Base-by-base conservation (phyloP, 1,140 invertebrate species). In the Portunus trituberculatus region DNA sequence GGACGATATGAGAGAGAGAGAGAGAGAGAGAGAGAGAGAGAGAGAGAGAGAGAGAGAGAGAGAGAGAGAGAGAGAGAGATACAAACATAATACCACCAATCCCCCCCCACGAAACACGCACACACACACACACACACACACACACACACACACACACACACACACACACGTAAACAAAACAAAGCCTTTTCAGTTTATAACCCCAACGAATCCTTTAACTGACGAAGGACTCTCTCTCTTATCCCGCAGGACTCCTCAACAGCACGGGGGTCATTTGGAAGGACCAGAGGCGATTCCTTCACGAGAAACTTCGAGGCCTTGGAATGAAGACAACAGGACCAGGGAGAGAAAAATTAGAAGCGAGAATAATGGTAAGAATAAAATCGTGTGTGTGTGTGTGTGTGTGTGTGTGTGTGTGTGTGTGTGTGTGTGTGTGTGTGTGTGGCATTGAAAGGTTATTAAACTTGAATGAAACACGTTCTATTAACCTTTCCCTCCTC, bases 221-320 rank as follows among this genome's bases (percentile, higher is more conserved):
- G 16, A 14, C 12, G 29, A 45, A 25, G n/a, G 32, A 31, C n/a
- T 7, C 32, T 90, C n/a, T 7, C 31, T 90, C 7, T 16, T 28
- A 89, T 20, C 45, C 97, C 97, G 39, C 97, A 99, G 99, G 99
- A 96, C 98, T 99, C 95, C 98, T 99, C 96, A 99, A 99, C 97
- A 98, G 98, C 93, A 98, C 98, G 96, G 99, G 99, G 90, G 98
- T 98, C 94, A 97, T 99, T 96, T 99, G 99, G 99, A 98, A 99
- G 97, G 98, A 98, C 96, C 98, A 99, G 97, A 97, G 99, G 92
- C 98, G 98, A 95, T 99, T 99, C 97, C 97, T 99, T 20, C 98
- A 99, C 96, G 98, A 98, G 96, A 59, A 91, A 25, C 92, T 96
- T 0, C 76, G 94, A 28, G 90, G 31, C 39, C 99, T 99, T 96